Evolutionary conservation across 23 tunicate genomes (phyloP).

Genomic region (Halocynthia aurantium): DNA sequence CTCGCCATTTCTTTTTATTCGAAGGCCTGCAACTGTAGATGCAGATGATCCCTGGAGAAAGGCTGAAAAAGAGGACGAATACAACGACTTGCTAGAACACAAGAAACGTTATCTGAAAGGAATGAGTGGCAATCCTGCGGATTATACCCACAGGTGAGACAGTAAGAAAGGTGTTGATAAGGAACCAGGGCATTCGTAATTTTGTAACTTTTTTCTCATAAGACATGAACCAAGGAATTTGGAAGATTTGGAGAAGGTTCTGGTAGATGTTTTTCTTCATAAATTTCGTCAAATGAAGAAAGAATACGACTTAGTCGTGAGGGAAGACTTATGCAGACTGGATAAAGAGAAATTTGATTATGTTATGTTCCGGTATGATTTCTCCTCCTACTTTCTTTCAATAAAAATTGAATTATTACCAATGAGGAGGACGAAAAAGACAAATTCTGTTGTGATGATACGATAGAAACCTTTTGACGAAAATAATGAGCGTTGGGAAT

Average conservation of each 20-base stretch:
- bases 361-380: slow-evolving; percentile 52
- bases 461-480: too few relatives aligned
- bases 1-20: neutral
- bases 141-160: slow-evolving; percentile 70
- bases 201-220: neutral
- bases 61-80: slow-evolving; percentile 21
- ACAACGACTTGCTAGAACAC: slow-evolving; percentile 51
- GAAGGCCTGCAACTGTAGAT: slow-evolving; percentile 68
- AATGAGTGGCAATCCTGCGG: slow-evolving; percentile 71
- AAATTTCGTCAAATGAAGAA: slow-evolving; percentile 77
- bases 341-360: slow-evolving; percentile 92
- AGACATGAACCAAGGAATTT: slow-evolving; percentile 89
- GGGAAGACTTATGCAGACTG: slow-evolving; percentile 81
- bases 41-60: slow-evolving; percentile 86
- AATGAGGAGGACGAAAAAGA: neutral
- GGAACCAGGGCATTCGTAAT: neutral
- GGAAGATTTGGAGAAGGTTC: slow-evolving; percentile 61
- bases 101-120: slow-evolving; percentile 63
- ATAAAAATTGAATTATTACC: neutral
- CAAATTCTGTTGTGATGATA: neutral
- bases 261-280: slow-evolving; percentile 71
- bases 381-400: neutral
- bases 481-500: too few relatives aligned
- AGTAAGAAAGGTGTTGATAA: neutral
- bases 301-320: slow-evolving; percentile 74